phyloP scores from a whole-genome alignment of 1,140 invertebrate genomes.

The Holcopasites calliopsidis region DNA sequence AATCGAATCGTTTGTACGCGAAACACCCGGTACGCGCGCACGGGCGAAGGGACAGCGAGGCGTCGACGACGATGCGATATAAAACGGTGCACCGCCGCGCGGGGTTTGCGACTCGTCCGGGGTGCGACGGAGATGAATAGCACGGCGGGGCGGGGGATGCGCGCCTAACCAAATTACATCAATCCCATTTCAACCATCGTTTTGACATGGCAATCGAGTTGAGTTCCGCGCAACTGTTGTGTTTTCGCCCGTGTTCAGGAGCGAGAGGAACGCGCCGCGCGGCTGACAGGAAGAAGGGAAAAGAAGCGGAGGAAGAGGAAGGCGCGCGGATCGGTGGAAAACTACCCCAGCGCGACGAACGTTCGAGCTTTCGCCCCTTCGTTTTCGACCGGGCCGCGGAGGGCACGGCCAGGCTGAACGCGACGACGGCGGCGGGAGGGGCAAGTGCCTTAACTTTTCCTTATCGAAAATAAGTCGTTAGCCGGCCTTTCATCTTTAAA shows the following conservation, averaged over 20 bases:
- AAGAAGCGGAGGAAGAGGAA: not conserved
- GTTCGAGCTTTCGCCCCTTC: conserved; percentile 55
- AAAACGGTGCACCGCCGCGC: conserved; percentile 31
- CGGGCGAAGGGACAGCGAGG: conserved; percentile 1
- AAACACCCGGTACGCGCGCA: conserved; percentile 61
- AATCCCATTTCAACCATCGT: conserved; percentile 80
- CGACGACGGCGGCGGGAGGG: conserved; percentile 44
- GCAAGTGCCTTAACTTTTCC: conserved; percentile 77
- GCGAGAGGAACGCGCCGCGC: conserved; percentile 30
- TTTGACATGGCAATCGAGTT: conserved; percentile 79
- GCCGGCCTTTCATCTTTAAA: conserved; percentile 80
- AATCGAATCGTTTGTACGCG: conserved; percentile 65
- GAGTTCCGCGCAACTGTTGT: conserved; percentile 75
- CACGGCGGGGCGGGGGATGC: conserved; percentile 17
- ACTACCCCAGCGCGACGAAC: conserved; percentile 32
- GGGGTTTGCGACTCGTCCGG: not conserved
- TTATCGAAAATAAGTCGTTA: conserved; percentile 81
- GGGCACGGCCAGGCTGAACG: conserved; percentile 47
- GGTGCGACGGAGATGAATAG: conserved; percentile 17
- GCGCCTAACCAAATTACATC: conserved; percentile 79
- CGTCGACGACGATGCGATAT: conserved; percentile 1
- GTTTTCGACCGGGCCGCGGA: conserved; percentile 30
- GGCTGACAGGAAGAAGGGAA: not conserved
- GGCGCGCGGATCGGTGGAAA: not conserved
- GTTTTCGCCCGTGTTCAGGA: conserved; percentile 51